Conservation (phyloP, 2,113 vertebrate genomes). For the Myiopsitta monachus region DNA sequence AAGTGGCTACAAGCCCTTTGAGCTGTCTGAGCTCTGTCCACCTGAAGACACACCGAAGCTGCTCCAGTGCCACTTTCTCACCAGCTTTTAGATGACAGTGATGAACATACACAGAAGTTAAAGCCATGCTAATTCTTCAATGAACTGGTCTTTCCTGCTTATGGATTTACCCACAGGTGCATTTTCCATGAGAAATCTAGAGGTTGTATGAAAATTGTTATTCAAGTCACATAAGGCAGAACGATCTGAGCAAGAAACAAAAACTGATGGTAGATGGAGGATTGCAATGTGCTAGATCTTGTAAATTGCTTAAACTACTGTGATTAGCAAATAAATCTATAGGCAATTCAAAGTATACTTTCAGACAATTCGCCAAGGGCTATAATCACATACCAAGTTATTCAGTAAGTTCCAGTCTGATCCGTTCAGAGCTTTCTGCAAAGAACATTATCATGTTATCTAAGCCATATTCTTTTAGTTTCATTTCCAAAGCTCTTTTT, state of each 20-base stretch:
- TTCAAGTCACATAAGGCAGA: background rate
- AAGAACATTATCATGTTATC: background rate
- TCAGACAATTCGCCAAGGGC: background rate
- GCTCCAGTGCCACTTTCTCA: background rate
- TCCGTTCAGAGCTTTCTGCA: background rate
- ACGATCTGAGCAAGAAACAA: background rate
- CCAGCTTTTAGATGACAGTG: background rate
- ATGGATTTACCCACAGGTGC: background rate
- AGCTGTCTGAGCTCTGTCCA: background rate
- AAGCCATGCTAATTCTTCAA: background rate
- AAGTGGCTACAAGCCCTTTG: background rate
- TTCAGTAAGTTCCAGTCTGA: background rate
- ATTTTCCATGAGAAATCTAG: background rate
- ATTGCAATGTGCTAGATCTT: background rate
- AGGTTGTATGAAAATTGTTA: background rate
- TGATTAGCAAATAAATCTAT: slow-evolving; percentile 1
- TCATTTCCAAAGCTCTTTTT: background rate
- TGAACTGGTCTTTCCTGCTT: background rate
- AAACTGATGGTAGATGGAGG: background rate
- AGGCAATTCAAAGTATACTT: background rate
- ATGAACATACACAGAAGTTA: background rate
- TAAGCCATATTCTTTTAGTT: background rate
- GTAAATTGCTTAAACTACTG: background rate
- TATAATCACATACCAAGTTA: background rate
- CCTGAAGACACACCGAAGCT: background rate